These are phyloP conservation scores for Arctopsyche grandis DNA, from an alignment of 1,140 invertebrate genomes.

Conservation along the genomic window DNA sequence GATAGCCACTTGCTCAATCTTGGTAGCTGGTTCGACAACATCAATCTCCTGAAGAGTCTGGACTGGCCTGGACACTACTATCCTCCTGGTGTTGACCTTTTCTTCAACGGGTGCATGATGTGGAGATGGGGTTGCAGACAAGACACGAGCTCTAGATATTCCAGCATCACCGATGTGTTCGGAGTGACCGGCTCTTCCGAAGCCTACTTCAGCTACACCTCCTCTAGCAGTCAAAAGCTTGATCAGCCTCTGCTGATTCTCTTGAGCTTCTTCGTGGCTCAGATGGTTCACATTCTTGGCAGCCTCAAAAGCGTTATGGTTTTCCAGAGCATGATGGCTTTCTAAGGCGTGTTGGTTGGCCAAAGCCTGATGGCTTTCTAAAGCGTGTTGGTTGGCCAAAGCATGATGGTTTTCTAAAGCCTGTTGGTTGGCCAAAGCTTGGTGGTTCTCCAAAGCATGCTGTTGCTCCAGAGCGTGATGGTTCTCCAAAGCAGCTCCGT, in stretches of 20 bases:
- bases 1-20: conserved; percentile 46
- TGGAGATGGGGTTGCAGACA: conserved; percentile 70
- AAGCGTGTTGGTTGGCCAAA: conserved; percentile 14
- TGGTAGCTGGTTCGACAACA: conserved; percentile 60
- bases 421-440: background rate
- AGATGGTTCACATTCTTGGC: conserved; percentile 55
- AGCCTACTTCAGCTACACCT: conserved; percentile 64
- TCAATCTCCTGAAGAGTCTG: conserved; percentile 69
- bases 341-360: conserved; percentile 54
- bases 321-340: conserved; percentile 54
- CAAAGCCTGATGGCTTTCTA: background rate
- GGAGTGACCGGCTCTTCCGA: conserved; percentile 57
- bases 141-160: conserved; percentile 63
- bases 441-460: background rate
- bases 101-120: conserved; percentile 64
- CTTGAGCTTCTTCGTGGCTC: conserved; percentile 59
- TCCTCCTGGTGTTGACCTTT: conserved; percentile 70
- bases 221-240: conserved; percentile 65
- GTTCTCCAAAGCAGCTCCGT: conserved; percentile 55
- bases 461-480: conserved; percentile 46
- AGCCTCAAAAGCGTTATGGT: background rate
- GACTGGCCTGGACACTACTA: conserved; percentile 71
- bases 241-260: conserved; percentile 66
- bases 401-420: conserved; percentile 37
- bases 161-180: conserved; percentile 58